phyloP scores from a whole-genome alignment of 2,888 invertebrate species.

The Lepidonotus clava region DNA sequence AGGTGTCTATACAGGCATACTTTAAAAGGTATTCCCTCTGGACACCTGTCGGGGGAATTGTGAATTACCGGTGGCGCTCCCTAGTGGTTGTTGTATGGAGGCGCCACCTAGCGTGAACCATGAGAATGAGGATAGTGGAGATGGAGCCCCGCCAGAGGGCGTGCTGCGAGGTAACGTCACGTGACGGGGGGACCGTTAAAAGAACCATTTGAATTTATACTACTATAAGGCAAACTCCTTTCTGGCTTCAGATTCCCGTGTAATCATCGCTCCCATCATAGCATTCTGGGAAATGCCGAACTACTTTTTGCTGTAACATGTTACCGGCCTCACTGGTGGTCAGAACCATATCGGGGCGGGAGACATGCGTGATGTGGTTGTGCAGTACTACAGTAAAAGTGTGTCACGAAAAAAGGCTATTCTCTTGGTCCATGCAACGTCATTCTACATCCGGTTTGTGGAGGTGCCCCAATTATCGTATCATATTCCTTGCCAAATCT shows the following conservation, averaged over 20 bases:
- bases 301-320: background rate
- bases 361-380: too few species aligned
- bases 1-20: too few species aligned
- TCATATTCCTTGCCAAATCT: background rate
- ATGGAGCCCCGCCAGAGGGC: slow-evolving; percentile 51
- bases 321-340: background rate
- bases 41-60: too few species aligned
- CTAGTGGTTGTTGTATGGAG: slow-evolving; percentile 2
- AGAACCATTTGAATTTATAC: background rate
- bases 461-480: background rate
- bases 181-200: background rate
- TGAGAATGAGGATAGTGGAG: slow-evolving; percentile 47
- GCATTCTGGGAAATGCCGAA: background rate
- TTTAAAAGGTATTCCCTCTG: too few species aligned
- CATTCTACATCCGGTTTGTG: too few species aligned
- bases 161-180: slow-evolving; percentile 46
- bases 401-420: too few species aligned
- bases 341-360: background rate
- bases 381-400: too few species aligned
- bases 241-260: too few species aligned
- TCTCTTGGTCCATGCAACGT: too few species aligned
- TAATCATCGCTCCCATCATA: background rate
- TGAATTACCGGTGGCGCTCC: background rate
- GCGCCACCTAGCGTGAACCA: background rate
- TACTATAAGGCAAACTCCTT: background rate